Evolutionary conservation across 1,140 invertebrate species (phyloP), one percentile per base, ranked within the genome.

Genomic region (Diabrotica undecimpunctata): DNA sequence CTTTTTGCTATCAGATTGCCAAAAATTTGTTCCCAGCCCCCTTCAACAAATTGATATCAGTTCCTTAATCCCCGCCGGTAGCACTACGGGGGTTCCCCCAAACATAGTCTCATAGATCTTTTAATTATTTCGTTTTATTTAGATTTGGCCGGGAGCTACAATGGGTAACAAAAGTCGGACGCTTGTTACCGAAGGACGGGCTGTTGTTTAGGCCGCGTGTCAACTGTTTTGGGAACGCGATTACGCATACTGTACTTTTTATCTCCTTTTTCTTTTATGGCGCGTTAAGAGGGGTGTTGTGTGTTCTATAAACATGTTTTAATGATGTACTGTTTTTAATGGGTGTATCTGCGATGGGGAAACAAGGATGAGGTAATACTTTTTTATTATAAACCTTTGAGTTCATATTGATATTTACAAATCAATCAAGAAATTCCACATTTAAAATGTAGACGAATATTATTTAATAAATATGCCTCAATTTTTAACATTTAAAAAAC

Each of bases 221-320:
- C 59, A 52, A 61, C 59, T 61, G 59, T 61, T 61, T 61, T 61
- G 59, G 59, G 59, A 61, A 61, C 59, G 59, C 59, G 59, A 61
- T 61, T 61, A 61, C 59, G 14, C 10, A 61, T 61, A 52, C 59
- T 37, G 25, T 36, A 61, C 41, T 61, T 61, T 61, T 61, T 61
- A 61, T 61, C 39, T 61, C n/a, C 59, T 46, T 46, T 46, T 46
- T 46, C 41, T 46, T 61, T 61, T 61, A 61, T 61, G 59, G 55
- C 37, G n/a, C 37, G 35, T 38, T 57, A 57, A 41, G 25, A 57
- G 55, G 59, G 59, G 25, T 61, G 59, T 50, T 52, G 59, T 61
- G 59, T 35, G 25, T 61, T 51, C 39, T 12, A 52, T 61, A 61
- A 61, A 61, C 59, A 61, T 35, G 14, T 61, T 61, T 61, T 61